Evolutionary conservation across 1,140 invertebrate genomes (phyloP), one percentile per base, ranked within the genome.

Genomic region (Pseudomyrmex pallidus): DNA sequence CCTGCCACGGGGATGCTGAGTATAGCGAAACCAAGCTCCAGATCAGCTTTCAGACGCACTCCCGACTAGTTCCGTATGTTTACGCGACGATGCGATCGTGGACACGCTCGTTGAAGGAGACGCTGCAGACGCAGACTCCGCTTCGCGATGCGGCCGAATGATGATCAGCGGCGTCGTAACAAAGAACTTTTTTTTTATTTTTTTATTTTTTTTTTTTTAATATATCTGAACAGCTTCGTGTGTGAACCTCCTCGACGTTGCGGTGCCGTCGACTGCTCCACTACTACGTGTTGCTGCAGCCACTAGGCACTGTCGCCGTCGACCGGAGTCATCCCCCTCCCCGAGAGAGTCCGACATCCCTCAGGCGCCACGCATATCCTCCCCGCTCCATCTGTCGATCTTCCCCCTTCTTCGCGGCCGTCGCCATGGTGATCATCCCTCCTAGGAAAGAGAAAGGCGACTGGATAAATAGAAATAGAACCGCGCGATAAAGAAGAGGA

Each of bases 261-360:
- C 66, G 84, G 67, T 89, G 82, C 70, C 76, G 87, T 85, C 61
- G 76, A 80, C 76, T 80, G 66, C 76, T 67, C n/a, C 57, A 46
- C 70, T 87, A 87, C 86, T 87, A 88, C 87, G 87, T 88, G 87
- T 88, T 88, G 87, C 87, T 88, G 83, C 83, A 73, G 72, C 25
- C 76, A 62, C 67, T 82, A 35, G 72, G 67, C 61, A 83, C 85
- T 86, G 15, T 48, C 73, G 72, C 61, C 67, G 73, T 61, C 54
- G 76, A 70, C 15, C 76, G 17, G 64, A 80, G 76, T 80, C 66
- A 80, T 83, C 80, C 68, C 66, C 46, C 73, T 87, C 68, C 82
- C 80, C 59, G 61, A 25, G 61, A 25, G 68, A 63, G 76, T 85
- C 80, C 70, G 74, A 50, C 86, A 87, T 84, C 85, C 85, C 86